These are phyloP conservation scores for Heliconius aoede DNA, from an alignment of 2,888 invertebrate species.

Conservation along the genomic window DNA sequence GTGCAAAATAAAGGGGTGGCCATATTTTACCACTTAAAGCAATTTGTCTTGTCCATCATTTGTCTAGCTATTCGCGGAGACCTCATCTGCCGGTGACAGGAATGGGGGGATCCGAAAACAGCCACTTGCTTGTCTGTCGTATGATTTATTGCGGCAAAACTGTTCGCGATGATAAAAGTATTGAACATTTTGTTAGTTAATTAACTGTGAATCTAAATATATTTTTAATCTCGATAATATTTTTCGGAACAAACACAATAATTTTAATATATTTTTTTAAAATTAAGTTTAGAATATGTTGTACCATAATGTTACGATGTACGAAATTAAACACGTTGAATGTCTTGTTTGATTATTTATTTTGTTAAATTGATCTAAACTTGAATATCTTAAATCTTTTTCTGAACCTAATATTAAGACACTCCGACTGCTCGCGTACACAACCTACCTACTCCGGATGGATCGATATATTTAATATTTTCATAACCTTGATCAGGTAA, in stretches of 20 bases:
- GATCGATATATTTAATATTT: no score
- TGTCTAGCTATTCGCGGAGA: slow-evolving; percentile 69
- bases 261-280: neutral
- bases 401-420: no score
- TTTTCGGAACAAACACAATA: neutral
- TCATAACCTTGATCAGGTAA: no score
- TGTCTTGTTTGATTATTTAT: no score
- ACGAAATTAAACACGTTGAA: neutral
- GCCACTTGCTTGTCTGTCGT: slow-evolving; percentile 59
- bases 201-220: neutral
- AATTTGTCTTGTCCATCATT: slow-evolving; percentile 73
- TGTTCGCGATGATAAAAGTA: slow-evolving; percentile 48
- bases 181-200: slow-evolving; percentile 8
- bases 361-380: no score
- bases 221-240: neutral
- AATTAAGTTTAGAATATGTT: neutral
- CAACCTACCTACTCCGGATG: no score
- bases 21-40: slow-evolving; percentile 60
- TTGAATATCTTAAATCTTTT: no score
- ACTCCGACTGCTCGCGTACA: no score
- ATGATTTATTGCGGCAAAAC: slow-evolving; percentile 67
- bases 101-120: slow-evolving; percentile 63
- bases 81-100: slow-evolving; percentile 66
- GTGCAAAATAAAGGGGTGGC: slow-evolving; percentile 38
- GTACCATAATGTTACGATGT: neutral